phyloP scores from a whole-genome alignment of 2,113 vertebrate genomes.

The Psammodynastes pulverulentus region DNA sequence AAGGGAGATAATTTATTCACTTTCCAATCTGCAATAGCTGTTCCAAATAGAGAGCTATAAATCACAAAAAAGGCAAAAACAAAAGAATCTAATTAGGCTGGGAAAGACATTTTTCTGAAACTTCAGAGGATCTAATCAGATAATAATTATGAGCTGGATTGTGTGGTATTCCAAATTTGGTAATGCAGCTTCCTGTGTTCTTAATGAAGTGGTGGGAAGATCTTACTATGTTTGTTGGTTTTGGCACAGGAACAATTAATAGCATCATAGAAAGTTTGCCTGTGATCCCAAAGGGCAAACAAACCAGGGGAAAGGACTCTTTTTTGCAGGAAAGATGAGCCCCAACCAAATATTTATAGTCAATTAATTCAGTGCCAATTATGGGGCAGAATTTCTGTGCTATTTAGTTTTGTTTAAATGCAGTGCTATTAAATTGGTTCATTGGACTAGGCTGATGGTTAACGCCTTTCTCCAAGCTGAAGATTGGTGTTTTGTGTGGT shows the following conservation, averaged over 20 bases:
- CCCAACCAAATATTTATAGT: background rate
- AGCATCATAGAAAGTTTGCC: background rate
- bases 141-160: background rate
- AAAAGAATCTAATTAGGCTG: background rate
- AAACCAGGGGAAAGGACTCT: background rate
- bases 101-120: background rate
- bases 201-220: background rate
- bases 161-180: background rate
- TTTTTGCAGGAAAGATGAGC: background rate
- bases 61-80: background rate
- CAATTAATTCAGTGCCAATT: background rate
- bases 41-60: background rate
- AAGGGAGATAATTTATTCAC: background rate
- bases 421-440: background rate
- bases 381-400: background rate
- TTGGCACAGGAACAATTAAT: background rate
- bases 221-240: background rate
- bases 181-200: background rate
- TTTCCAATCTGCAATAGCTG: background rate
- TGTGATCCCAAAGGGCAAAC: background rate
- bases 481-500: background rate
- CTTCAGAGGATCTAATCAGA: background rate
- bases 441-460: background rate
- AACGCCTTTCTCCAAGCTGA: background rate
- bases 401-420: background rate